These are phyloP conservation scores for Hydrotaea diabolus DNA, from an alignment of 2,888 invertebrate genomes.

Conservation along the genomic window DNA sequence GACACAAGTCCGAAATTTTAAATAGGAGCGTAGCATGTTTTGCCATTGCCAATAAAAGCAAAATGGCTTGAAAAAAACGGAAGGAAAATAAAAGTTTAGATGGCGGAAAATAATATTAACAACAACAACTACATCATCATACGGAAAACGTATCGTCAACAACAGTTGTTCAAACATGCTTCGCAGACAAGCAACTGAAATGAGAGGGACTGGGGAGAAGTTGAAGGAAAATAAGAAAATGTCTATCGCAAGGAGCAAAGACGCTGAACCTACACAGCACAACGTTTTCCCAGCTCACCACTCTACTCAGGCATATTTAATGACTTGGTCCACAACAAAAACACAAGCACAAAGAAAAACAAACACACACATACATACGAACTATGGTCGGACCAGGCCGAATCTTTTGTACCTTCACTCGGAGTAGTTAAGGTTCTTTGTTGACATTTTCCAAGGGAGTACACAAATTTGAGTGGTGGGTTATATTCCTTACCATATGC, in stretches of 20 bases:
- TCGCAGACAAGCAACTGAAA: conserved; percentile 26
- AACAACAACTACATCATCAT: conserved; percentile 26
- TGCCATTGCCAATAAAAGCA: conserved; percentile 59
- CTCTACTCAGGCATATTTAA: conserved; percentile 59
- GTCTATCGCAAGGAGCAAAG: not conserved
- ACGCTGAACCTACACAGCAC: conserved; percentile 37
- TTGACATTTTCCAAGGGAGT: no score
- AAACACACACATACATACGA: not conserved
- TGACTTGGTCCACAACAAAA: conserved; percentile 49
- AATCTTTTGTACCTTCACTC: no score
- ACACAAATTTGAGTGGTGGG: no score
- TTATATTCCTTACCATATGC: no score
- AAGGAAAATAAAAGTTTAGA: conserved; percentile 64
- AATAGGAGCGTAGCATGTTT: conserved; percentile 39
- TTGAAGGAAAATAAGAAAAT: not conserved
- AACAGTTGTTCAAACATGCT: conserved; percentile 63
- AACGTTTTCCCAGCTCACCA: conserved; percentile 23
- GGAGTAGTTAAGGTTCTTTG: no score
- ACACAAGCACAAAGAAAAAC: conserved; percentile 10
- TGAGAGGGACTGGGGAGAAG: conserved; percentile 14
- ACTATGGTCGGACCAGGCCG: no score
- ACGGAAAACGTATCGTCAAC: conserved; percentile 51
- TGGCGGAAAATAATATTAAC: conserved; percentile 56
- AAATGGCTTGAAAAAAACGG: conserved; percentile 11
- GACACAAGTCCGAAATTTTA: conserved; percentile 12